Evolutionary conservation across 1,140 invertebrate genomes (phyloP).

Genomic region (Yoshiicerus persimilis): DNA sequence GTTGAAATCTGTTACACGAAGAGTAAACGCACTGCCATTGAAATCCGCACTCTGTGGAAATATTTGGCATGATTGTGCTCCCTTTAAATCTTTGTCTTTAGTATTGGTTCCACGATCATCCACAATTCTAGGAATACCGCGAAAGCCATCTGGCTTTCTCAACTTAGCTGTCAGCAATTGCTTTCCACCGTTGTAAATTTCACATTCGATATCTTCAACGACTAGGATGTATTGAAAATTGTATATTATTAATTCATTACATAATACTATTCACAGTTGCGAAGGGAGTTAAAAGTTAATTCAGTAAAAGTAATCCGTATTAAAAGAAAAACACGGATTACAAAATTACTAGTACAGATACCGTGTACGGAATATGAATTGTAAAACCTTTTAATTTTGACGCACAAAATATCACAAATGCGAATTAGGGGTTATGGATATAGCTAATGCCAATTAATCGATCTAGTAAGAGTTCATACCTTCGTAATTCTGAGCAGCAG

Average conservation of each 20-base stretch:
- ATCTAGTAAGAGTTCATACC: not conserved
- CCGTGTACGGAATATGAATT: too few relatives aligned
- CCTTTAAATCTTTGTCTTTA: constrained; percentile 30
- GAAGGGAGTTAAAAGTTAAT: not conserved
- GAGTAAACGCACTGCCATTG: constrained; percentile 68
- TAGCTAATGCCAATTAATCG: too few relatives aligned
- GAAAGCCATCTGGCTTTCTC: constrained; percentile 76
- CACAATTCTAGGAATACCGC: constrained; percentile 76
- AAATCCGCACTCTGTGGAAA: constrained; percentile 68
- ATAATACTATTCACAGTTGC: not conserved
- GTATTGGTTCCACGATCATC: constrained; percentile 65
- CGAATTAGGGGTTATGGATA: too few relatives aligned
- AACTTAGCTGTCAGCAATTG: constrained; percentile 75
- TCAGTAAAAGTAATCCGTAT: not conserved
- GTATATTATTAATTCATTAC: not conserved
- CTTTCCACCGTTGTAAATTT: constrained; percentile 61
- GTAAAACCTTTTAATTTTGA: too few relatives aligned
- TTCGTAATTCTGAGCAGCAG: not conserved
- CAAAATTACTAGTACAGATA: too few relatives aligned
- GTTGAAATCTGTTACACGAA: constrained; percentile 76
- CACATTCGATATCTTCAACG: constrained; percentile 81
- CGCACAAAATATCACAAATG: too few relatives aligned
- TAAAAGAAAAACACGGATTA: too few relatives aligned
- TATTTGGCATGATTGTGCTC: constrained; percentile 70
- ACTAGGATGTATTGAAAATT: constrained; percentile 23